These are phyloP conservation scores for Cyclophora albipunctata DNA, from an alignment of 2,888 invertebrate genomes.

Conservation along the genomic window DNA sequence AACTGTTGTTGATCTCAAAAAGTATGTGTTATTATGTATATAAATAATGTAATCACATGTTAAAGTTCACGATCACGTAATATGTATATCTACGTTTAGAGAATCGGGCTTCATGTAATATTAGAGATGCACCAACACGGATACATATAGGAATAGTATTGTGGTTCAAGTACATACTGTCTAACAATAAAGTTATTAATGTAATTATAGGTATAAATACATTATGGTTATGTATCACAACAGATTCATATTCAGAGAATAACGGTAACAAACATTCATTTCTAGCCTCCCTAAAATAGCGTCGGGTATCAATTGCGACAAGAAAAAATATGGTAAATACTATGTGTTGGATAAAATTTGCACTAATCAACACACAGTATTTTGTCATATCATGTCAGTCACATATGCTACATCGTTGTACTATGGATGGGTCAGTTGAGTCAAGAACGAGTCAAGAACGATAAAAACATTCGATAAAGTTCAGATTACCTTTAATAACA, in stretches of 20 bases:
- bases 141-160: slow-evolving; percentile 61
- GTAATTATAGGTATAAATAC: slow-evolving; percentile 31
- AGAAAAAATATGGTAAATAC: no score
- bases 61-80: slow-evolving; percentile 63
- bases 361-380: no score
- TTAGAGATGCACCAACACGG: slow-evolving; percentile 70
- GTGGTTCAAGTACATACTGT: slow-evolving; percentile 53
- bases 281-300: no score
- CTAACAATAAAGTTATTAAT: slow-evolving; percentile 52
- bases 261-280: no score
- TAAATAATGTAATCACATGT: slow-evolving; percentile 68
- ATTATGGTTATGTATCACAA: slow-evolving; percentile 32
- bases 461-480: no score
- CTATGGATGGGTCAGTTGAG: no score
- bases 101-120: slow-evolving; percentile 57
- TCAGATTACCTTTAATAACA: no score
- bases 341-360: no score
- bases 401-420: not conserved
- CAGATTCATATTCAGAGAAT: slow-evolving; percentile 33
- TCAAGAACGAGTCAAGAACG: no score
- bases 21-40: slow-evolving; percentile 66
- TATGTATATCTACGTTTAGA: slow-evolving; percentile 47
- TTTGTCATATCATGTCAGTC: no score
- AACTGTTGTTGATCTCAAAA: slow-evolving; percentile 71
- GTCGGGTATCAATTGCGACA: no score